Conservation (phyloP, 2,888 invertebrate genomes). For the Latrodectus hesperus region DNA sequence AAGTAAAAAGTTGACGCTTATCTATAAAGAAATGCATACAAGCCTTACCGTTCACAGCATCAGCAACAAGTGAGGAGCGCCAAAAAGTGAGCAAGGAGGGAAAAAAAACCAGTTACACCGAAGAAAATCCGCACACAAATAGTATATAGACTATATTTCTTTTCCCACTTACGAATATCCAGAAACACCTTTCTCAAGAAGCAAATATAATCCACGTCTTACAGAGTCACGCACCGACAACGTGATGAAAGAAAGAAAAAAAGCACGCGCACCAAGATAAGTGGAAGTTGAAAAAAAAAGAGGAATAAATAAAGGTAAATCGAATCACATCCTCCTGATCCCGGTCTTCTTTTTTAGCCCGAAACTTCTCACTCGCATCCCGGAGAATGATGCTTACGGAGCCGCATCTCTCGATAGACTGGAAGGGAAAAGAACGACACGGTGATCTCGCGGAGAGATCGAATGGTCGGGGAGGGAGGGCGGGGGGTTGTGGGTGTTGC, state of each 20-base stretch:
- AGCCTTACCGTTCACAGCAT: constrained; percentile 17
- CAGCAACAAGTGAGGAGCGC: constrained; percentile 41
- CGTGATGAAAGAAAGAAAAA: neutral
- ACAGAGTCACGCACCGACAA: too few species aligned
- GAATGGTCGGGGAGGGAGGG: neutral
- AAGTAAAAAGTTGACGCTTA: too few species aligned
- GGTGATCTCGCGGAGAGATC: neutral
- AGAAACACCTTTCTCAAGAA: neutral
- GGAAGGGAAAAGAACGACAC: constrained; percentile 14
- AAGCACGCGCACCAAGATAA: neutral
- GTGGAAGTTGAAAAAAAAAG: neutral
- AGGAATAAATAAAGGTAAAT: neutral
- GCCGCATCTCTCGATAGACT: constrained; percentile 29
- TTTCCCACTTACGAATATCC: neutral
- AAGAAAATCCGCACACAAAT: constrained; percentile 23
- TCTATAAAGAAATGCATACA: neutral
- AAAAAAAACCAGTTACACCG: neutral
- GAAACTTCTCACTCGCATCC: neutral
- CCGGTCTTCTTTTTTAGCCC: neutral
- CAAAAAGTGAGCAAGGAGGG: neutral
- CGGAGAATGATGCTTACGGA: neutral
- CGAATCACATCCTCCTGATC: neutral
- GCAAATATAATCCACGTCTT: too few species aligned
- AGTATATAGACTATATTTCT: constrained; percentile 3
- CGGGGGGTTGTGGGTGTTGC: neutral